phyloP scores from a whole-genome alignment of 2,113 vertebrate species.

The Nanorana parkeri region DNA sequence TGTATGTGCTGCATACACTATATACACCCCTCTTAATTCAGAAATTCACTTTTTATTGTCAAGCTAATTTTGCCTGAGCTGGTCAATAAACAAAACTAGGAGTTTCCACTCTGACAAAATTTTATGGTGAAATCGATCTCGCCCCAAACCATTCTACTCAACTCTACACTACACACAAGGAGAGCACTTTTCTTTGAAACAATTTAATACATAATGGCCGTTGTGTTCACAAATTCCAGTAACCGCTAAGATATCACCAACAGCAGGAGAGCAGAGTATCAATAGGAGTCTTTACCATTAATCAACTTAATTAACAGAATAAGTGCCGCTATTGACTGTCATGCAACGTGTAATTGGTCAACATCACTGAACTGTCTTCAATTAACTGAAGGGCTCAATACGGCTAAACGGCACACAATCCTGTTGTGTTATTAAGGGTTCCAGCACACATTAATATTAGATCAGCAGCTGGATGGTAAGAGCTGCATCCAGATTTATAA shows the following conservation, averaged over 20 bases:
- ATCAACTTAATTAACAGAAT: constrained; percentile 51
- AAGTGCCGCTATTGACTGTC: constrained; percentile 27
- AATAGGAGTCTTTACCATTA: constrained; percentile 17
- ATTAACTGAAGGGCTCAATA: constrained; percentile 18
- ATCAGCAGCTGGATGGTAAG: background rate
- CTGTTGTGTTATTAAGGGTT: background rate
- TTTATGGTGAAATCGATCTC: no score
- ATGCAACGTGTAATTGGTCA: background rate
- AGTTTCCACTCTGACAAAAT: no score
- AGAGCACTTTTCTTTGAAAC: no score
- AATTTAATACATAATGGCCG: no score
- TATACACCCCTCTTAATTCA: no score
- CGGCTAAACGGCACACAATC: background rate
- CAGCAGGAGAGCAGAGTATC: background rate
- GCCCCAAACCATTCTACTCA: no score
- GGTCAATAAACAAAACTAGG: no score
- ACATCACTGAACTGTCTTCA: constrained; percentile 12
- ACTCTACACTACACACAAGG: no score
- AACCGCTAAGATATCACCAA: constrained; percentile 1
- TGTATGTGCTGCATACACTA: no score
- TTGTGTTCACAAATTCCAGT: background rate
- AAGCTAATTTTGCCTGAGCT: no score
- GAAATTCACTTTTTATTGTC: no score
- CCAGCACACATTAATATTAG: background rate
- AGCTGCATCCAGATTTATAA: no score